phyloP scores from a whole-genome alignment of 2,888 invertebrate species.

The Hypomecis atomaria region DNA sequence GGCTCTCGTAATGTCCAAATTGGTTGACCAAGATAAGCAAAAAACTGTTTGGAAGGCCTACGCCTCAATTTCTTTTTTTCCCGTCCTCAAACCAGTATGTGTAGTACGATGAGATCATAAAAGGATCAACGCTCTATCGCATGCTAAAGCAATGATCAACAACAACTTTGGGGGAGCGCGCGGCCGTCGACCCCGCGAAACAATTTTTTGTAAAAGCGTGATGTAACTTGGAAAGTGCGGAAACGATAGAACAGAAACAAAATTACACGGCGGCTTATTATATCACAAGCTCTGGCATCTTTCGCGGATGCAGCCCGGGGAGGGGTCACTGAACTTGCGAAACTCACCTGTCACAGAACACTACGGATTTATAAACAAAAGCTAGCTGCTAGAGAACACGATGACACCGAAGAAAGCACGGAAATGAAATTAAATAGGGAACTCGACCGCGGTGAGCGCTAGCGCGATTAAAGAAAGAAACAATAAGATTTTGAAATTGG shows the following conservation, averaged over 20 bases:
- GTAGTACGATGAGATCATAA: constrained; percentile 76
- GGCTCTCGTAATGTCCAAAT: constrained; percentile 34
- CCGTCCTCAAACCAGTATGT: constrained; percentile 47
- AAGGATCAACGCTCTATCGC: constrained; percentile 79
- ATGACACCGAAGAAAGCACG: constrained; percentile 73
- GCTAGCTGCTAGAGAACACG: constrained; percentile 49
- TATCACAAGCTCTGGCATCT: constrained; percentile 73
- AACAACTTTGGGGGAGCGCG: constrained; percentile 62
- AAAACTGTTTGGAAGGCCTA: constrained; percentile 41
- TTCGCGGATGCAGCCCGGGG: constrained; percentile 65
- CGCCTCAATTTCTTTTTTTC: constrained; percentile 49
- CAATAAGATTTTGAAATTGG: constrained; percentile 64
- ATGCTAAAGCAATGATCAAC: constrained; percentile 74
- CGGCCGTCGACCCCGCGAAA: constrained; percentile 69
- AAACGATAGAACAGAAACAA: constrained; percentile 72
- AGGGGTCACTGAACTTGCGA: constrained; percentile 80
- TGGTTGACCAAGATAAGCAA: constrained; percentile 36
- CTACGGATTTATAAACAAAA: constrained; percentile 62
- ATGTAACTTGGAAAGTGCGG: constrained; percentile 82
- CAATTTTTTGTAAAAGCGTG: constrained; percentile 66
- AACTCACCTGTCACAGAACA: constrained; percentile 74
- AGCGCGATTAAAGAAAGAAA: constrained; percentile 55
- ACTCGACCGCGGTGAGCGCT: constrained; percentile 46
- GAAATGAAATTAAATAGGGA: constrained; percentile 55
- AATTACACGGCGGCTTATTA: constrained; percentile 69